Percentiles rank a stretch among this genome's conserved stretches.
These are phyloP conservation scores for Arrhamphus sclerolepis DNA, from an alignment of 2,797 vertebrate species.

Conservation along the genomic window DNA sequence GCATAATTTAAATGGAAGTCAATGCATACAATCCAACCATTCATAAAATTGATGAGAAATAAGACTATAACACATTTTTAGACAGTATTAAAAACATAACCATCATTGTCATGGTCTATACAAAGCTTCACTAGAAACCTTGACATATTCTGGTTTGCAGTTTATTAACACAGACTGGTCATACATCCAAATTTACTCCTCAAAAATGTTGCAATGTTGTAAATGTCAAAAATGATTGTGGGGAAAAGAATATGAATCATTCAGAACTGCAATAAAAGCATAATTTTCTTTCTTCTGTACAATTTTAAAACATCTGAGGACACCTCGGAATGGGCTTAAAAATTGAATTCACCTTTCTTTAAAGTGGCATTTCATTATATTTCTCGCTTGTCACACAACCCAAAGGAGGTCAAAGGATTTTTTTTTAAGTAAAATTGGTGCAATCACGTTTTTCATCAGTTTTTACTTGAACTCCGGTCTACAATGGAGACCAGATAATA, in stretches of 20 bases:
- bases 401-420: not conserved
- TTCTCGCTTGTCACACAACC: constrained; percentile 1
- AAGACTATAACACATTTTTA: no score
- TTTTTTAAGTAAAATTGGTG: not conserved
- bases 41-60: no score
- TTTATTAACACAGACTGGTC: not conserved
- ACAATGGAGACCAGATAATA: not conserved
- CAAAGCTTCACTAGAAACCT: not conserved
- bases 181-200: not conserved
- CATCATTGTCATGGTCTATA: no score
- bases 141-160: not conserved
- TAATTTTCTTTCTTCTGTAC: not conserved
- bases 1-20: no score
- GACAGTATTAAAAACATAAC: no score
- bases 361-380: not conserved
- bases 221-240: constrained; percentile 23
- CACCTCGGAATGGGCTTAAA: not conserved
- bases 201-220: not conserved
- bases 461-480: not conserved
- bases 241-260: constrained; percentile 6
- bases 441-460: constrained; percentile 5
- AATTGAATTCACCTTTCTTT: constrained; percentile 1
- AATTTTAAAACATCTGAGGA: not conserved
- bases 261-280: not conserved
- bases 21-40: no score